Evolutionary conservation across 2,888 invertebrate species (phyloP).

Genomic region (Ceramica pisi): DNA sequence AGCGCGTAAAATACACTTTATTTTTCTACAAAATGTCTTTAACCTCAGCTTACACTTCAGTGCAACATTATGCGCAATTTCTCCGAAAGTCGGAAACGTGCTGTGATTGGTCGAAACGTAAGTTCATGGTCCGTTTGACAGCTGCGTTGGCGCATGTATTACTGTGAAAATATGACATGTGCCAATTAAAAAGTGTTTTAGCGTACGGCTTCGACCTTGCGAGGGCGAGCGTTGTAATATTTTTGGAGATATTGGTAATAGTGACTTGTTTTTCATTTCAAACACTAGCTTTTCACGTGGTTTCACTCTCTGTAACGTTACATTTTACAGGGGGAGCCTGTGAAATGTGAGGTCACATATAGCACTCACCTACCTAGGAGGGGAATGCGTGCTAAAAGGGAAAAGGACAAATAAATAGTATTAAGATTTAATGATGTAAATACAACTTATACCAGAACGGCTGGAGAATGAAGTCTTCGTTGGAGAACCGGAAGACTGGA

Average conservation of each 20-base stretch:
- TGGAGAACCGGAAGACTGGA: too few relatives aligned
- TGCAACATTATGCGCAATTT: conserved; percentile 44
- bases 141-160: conserved; percentile 43
- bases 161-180: conserved; percentile 39
- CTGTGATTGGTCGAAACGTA: conserved; percentile 47
- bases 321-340: too few relatives aligned
- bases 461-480: too few relatives aligned
- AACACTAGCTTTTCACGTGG: neutral
- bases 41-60: conserved; percentile 3
- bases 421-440: too few relatives aligned
- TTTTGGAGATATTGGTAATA: conserved; percentile 4
- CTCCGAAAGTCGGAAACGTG: conserved; percentile 27
- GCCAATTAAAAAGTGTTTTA: conserved; percentile 57
- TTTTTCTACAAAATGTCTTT: conserved; percentile 24
- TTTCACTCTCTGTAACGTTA: too few relatives aligned
- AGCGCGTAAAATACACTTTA: conserved; percentile 8
- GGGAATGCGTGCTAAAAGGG: too few relatives aligned
- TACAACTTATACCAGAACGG: too few relatives aligned
- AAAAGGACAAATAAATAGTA: too few relatives aligned
- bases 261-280: neutral
- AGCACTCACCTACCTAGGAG: too few relatives aligned
- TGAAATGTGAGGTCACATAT: too few relatives aligned
- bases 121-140: conserved; percentile 65
- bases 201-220: conserved; percentile 50
- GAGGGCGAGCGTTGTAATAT: conserved; percentile 34